Conservation (phyloP, 2,888 invertebrate genomes). For the Mesochorus sp. region DNA sequence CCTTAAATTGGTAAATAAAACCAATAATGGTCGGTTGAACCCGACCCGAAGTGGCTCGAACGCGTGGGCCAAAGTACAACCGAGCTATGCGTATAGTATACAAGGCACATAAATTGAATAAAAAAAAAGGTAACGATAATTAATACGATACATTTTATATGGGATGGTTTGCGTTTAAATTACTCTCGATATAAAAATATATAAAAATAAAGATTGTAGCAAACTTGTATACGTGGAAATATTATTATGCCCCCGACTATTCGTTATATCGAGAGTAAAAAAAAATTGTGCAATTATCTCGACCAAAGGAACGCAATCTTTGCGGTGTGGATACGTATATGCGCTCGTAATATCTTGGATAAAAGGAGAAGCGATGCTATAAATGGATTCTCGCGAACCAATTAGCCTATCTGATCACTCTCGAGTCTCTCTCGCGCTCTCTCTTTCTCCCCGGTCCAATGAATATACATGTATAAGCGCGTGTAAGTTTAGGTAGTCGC, state of each 20-base stretch:
- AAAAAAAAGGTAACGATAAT: neutral
- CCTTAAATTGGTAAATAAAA: too few species aligned
- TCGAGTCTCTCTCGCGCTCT: neutral
- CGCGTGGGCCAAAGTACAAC: too few species aligned
- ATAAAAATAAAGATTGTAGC: neutral
- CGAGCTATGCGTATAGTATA: too few species aligned
- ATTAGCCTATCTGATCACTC: conserved; percentile 33
- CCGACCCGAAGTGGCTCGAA: too few species aligned
- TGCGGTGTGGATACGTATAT: neutral
- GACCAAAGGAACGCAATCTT: neutral
- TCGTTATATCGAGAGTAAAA: neutral
- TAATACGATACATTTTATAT: neutral
- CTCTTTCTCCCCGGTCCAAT: too few species aligned
- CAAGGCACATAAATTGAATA: neutral
- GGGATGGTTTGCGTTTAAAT: conserved; percentile 1
- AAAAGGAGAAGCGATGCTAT: neutral
- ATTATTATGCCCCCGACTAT: too few species aligned
- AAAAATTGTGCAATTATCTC: neutral
- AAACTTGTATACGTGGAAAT: too few species aligned
- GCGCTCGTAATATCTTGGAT: neutral
- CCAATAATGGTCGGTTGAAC: too few species aligned
- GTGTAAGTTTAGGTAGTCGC: too few species aligned
- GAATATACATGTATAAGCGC: too few species aligned
- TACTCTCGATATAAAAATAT: neutral
- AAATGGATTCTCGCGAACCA: conserved; percentile 23